Evolutionary conservation across 37 sponge, comb jelly and placozoan species (phyloP).

Genomic region (Agelas oroides): DNA sequence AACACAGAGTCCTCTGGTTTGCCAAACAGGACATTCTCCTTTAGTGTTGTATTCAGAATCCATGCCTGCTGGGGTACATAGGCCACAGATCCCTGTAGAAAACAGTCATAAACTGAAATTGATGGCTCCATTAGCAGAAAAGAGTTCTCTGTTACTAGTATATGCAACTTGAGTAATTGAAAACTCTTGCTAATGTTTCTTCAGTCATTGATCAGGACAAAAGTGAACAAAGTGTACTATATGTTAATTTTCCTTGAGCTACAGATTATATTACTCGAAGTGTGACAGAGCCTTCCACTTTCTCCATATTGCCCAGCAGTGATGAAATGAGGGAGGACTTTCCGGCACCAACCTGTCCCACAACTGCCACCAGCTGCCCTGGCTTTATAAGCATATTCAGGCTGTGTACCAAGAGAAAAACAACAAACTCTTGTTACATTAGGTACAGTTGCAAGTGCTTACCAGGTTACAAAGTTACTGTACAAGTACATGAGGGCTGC

Average conservation of each 20-base stretch:
- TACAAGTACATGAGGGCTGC: too few relatives aligned
- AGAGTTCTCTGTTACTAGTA: too few relatives aligned
- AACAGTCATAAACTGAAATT: too few relatives aligned
- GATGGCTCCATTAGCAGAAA: too few relatives aligned
- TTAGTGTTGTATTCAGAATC: conserved; percentile 96
- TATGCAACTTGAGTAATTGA: too few relatives aligned
- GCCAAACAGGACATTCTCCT: conserved; percentile 96
- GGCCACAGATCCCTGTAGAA: conserved; percentile 86
- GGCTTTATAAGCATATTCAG: conserved; percentile 83
- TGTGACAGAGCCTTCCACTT: conserved; percentile 72
- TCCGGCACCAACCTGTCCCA: conserved; percentile 99
- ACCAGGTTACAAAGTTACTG: too few relatives aligned
- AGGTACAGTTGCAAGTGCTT: too few relatives aligned
- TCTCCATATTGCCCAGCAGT: conserved; percentile 98
- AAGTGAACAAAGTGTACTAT: too few relatives aligned
- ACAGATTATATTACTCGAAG: conserved; percentile 77
- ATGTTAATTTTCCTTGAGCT: too few relatives aligned
- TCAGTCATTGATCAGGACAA: too few relatives aligned
- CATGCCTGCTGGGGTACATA: conserved; percentile 98
- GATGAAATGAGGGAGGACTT: conserved; percentile 96
- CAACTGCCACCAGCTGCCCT: conserved; percentile 93
- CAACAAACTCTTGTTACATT: too few relatives aligned
- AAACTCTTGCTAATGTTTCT: too few relatives aligned
- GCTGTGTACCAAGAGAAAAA: conserved; percentile 29
- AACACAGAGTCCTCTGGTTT: conserved; percentile 32